These are phyloP conservation scores for Drosophila rufa DNA, from an alignment of 1,140 invertebrate species.

Conservation along the genomic window DNA sequence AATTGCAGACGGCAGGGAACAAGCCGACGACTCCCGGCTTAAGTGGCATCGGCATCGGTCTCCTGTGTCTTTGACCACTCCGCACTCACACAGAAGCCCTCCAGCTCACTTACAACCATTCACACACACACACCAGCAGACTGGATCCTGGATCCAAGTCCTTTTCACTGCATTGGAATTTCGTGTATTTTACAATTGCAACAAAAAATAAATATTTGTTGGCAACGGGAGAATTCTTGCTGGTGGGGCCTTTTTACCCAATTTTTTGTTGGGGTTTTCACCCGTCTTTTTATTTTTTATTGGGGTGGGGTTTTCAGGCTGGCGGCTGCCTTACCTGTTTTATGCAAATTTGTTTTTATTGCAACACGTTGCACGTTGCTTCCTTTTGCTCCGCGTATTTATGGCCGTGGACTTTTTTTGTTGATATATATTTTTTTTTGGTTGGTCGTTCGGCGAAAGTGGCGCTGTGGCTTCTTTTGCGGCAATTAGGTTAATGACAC, in stretches of 20 bases:
- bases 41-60: slow-evolving; percentile 52
- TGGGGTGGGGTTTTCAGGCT: slow-evolving; percentile 8
- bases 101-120: slow-evolving; percentile 20
- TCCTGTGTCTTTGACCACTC: slow-evolving; percentile 58
- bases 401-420: slow-evolving; percentile 43
- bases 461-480: slow-evolving; percentile 53
- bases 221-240: slow-evolving; percentile 28
- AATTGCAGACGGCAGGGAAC: slow-evolving; percentile 38
- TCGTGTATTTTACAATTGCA: slow-evolving; percentile 54
- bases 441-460: slow-evolving; percentile 8
- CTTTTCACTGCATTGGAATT: slow-evolving; percentile 74
- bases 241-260: slow-evolving; percentile 5
- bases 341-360: slow-evolving; percentile 81
- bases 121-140: slow-evolving; percentile 12
- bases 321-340: slow-evolving; percentile 62
- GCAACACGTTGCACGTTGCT: slow-evolving; percentile 77
- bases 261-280: slow-evolving; percentile 26
- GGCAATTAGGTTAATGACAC: slow-evolving; percentile 81
- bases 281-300: slow-evolving; percentile 30
- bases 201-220: slow-evolving; percentile 55
- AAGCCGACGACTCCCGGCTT: slow-evolving; percentile 49
- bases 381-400: slow-evolving; percentile 50
- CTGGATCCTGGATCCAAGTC: slow-evolving; percentile 23
- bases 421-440: background rate
- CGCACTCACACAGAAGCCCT: slow-evolving; percentile 21